These are phyloP conservation scores for Drosophila burlai DNA, from an alignment of 1,140 invertebrate genomes.

Conservation along the genomic window DNA sequence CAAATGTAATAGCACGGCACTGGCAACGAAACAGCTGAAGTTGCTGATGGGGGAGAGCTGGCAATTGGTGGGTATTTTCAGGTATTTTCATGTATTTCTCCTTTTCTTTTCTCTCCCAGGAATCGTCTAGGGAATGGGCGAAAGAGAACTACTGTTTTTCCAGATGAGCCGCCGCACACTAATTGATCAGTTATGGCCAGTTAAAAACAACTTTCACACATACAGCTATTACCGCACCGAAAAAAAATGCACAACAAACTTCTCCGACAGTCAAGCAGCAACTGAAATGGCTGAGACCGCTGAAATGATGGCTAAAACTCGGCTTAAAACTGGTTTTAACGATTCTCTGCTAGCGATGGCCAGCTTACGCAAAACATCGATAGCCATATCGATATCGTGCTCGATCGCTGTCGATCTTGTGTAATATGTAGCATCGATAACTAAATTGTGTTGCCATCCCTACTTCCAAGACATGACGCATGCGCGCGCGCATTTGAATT, in stretches of 20 bases:
- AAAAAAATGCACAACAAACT: slow-evolving; percentile 44
- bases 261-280: slow-evolving; percentile 51
- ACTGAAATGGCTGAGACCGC: slow-evolving; percentile 38
- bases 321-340: slow-evolving; percentile 23
- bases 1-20: slow-evolving; percentile 45
- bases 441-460: not conserved
- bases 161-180: slow-evolving; percentile 3
- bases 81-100: no score
- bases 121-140: not conserved
- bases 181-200: slow-evolving; percentile 22
- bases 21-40: slow-evolving; percentile 14
- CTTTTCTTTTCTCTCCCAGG: not conserved
- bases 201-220: slow-evolving; percentile 23
- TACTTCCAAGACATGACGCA: not conserved
- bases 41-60: not conserved
- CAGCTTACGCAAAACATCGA: not conserved
- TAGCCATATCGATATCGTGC: not conserved
- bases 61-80: slow-evolving; percentile 6
- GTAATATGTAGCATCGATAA: not conserved
- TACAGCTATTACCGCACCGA: slow-evolving; percentile 20
- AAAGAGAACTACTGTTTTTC: slow-evolving; percentile 3
- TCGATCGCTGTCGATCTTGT: not conserved
- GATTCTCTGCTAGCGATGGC: not conserved
- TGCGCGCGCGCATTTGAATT: slow-evolving; percentile 9
- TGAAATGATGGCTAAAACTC: not conserved